A percentile compares a stretch with the other conserved stretches of the same genome.
Conservation (phyloP, 2,888 invertebrate genomes). For the Drosophila gaucha region DNA sequence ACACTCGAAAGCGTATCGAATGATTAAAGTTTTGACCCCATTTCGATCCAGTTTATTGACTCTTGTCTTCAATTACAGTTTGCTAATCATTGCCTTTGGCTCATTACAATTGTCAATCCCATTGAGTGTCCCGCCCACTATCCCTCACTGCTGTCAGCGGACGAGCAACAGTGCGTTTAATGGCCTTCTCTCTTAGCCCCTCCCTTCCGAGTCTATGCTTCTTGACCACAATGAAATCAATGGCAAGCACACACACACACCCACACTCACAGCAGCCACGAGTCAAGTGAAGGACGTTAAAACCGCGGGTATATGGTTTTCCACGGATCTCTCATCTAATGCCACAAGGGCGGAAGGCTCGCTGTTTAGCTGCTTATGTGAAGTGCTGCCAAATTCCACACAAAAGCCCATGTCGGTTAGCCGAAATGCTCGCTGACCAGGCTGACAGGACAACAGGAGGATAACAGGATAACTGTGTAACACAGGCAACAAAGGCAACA, state of each 20-base stretch:
- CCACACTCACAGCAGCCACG: constrained; percentile 6
- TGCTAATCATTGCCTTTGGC: constrained; percentile 55
- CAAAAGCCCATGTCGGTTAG: constrained; percentile 41
- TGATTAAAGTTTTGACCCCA: constrained; percentile 21
- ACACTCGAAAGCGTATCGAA: constrained; percentile 12
- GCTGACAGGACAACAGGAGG: background rate
- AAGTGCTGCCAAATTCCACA: constrained; percentile 50
- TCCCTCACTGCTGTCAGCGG: background rate
- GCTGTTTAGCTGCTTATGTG: constrained; percentile 41
- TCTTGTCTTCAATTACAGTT: constrained; percentile 57
- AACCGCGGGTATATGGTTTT: constrained; percentile 32
- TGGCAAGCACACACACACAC: constrained; percentile 9
- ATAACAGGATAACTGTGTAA: constrained; percentile 18
- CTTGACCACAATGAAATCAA: constrained; percentile 67
- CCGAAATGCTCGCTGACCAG: constrained; percentile 18
- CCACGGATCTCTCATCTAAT: constrained; percentile 11
- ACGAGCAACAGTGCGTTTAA: constrained; percentile 42
- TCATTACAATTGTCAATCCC: constrained; percentile 63
- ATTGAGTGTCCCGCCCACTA: constrained; percentile 43
- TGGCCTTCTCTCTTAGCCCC: constrained; percentile 7
- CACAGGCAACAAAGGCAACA: constrained; percentile 57
- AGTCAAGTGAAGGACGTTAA: constrained; percentile 24
- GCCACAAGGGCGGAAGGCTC: constrained; percentile 11
- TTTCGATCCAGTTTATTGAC: constrained; percentile 54
- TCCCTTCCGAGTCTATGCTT: constrained; percentile 27